Evolutionary conservation across 2,888 invertebrate genomes (phyloP), one percentile per base, ranked within the genome.

Genomic region (Panorpa germanica): DNA sequence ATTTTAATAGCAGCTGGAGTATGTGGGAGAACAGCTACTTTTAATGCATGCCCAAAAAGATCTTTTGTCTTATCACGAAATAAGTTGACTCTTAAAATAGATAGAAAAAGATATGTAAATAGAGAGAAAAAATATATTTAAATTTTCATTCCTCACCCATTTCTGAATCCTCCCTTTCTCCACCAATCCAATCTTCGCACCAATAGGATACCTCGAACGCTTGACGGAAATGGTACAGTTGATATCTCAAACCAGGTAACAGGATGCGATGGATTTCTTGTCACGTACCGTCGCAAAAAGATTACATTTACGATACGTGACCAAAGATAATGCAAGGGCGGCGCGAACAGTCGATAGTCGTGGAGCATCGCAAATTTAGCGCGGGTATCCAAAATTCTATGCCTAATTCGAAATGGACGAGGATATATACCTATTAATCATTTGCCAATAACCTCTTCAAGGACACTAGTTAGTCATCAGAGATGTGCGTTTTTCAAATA

Each of bases 161-260:
- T 63, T 33, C 65, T 60, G 41, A 71, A 67, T 43, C 60, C 64
- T 0, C 65, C 65, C 26, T 59, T 51, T 18, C 62, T 56, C 81
- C 81, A 83, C 21, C 65, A 64, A 41, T 72, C 70, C 9, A 82
- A 48, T 34, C 70, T 56, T 38, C 63, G 58, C 0, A 72, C 63
- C 3, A 70, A 55, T 12, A 78, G 57, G 6, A 65, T 52, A 2
- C 56, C 49, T 29, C 54, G 52, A 5, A 62, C 52, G 0, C 66
- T 65, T 9, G 66, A 63, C 1, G 83, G 81, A 49, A 72, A 83
- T 0, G 75, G 70, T 2, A 81, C 69, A 0, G 78, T 80, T 3
- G 67, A 63, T 1, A 83, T 49, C 42, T 74, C 73, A 37, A 70
- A 80, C 62, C 72, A 75, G 11, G 64, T 56, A 12, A 36, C 22